Conservation (phyloP, 2,888 invertebrate genomes). For the Drymonia ruficornis region DNA sequence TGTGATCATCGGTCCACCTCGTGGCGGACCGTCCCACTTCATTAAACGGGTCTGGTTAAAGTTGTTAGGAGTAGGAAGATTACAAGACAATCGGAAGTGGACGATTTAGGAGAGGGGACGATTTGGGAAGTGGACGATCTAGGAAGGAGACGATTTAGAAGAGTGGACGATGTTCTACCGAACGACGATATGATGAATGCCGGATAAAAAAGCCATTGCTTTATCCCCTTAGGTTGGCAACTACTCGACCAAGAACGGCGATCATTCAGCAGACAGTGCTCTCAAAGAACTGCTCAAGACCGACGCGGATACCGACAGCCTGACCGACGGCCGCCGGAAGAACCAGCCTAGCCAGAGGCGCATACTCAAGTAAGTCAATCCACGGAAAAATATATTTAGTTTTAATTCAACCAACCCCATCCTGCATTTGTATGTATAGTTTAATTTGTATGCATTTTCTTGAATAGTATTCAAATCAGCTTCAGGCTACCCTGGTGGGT, state of each 20-base stretch:
- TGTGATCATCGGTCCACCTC: too few relatives aligned
- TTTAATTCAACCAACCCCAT: too few relatives aligned
- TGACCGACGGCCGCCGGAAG: conserved; percentile 74
- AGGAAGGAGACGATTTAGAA: too few relatives aligned
- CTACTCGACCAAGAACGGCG: conserved; percentile 67
- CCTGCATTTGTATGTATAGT: too few relatives aligned
- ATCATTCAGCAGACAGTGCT: conserved; percentile 69
- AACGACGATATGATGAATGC: too few relatives aligned
- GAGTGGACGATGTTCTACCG: too few relatives aligned
- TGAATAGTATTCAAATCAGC: background rate
- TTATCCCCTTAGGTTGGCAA: conserved; percentile 64
- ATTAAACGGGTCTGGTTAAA: too few relatives aligned
- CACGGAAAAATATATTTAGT: background rate
- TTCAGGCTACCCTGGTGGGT: background rate
- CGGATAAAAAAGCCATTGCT: background rate
- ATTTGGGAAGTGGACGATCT: too few relatives aligned
- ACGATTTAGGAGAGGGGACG: too few relatives aligned
- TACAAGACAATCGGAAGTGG: too few relatives aligned
- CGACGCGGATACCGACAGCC: conserved; percentile 64
- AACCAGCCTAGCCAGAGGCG: conserved; percentile 57
- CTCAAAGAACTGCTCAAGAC: conserved; percentile 70
- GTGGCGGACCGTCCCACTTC: too few relatives aligned
- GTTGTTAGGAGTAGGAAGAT: too few relatives aligned
- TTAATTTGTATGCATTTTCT: background rate
- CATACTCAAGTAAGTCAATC: conserved; percentile 62